Base-by-base conservation (phyloP, 2,797 vertebrate species). In the Valencia hispanica region DNA sequence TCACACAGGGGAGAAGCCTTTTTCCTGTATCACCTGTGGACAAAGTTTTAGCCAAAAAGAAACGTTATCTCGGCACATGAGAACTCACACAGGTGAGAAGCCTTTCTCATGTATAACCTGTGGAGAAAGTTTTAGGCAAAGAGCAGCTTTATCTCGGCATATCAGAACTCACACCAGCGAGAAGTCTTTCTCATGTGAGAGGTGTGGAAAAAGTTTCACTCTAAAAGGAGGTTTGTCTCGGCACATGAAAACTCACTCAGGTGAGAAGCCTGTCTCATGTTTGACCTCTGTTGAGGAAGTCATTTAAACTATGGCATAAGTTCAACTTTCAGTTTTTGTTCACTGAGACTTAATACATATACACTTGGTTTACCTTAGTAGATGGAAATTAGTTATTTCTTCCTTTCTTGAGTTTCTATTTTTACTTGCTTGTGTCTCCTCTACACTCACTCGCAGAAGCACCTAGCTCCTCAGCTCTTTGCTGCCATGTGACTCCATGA, bases 51-150 rank as follows among this genome's bases (percentile, higher is more conserved):
- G 32, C 17, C 59, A 61, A 61, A 61, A 61, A 22, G 59, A 34
- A 20, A 61, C 30, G 34, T 61, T 61, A 34, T 61, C 30, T 34
- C 59, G 30, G 5, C 59, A 61, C 32, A 36, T 34, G 32, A 61
- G 57, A 34, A 61, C 32, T 34, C 59, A 61, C 6, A 61, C 59
- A 8, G 59, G 59, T 61, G 59, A 61, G 27, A 61, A 61, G 5
- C 59, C 59, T 10, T 61, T 61, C 32, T 20, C 59, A 34, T 61
- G 59, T 61, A 17, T 2, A 7, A 61, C 18, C 9, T 63, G 59
- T 36, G 59, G 59, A 20, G 32, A 63, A 63, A 9, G 59, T 36
- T 63, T 63, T 63, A 63, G 59, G 59, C 59, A 63, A 63, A 30
- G 32, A 4, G 59, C 30, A 20, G 57, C 59, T 34, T 61, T 61